Evolutionary conservation across 1,140 invertebrate species (phyloP).

Genomic region (Drosophila baimaii): DNA sequence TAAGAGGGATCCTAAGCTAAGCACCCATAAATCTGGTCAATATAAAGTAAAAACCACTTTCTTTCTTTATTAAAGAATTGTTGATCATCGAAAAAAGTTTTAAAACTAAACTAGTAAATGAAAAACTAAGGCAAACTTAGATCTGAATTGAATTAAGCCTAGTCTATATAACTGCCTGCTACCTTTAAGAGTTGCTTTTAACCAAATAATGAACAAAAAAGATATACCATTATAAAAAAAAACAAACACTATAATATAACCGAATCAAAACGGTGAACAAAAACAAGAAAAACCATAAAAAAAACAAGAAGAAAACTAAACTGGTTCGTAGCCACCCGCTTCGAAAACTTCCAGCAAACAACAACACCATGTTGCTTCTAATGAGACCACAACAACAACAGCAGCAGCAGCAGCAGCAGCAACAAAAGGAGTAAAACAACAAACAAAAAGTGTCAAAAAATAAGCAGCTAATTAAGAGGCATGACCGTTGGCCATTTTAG

Average conservation of each 20-base stretch:
- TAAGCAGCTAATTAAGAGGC: constrained; percentile 76
- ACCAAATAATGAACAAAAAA: background rate
- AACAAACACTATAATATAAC: background rate
- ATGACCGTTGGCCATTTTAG: constrained; percentile 42
- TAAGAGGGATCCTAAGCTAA: background rate
- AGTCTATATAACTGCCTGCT: background rate
- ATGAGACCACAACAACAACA: constrained; percentile 53
- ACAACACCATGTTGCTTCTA: constrained; percentile 53
- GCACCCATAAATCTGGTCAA: background rate
- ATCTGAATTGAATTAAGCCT: background rate
- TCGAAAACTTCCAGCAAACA: constrained; percentile 26
- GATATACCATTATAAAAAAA: background rate
- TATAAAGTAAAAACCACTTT: background rate
- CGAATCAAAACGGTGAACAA: constrained; percentile 12
- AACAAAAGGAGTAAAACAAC: constrained; percentile 16
- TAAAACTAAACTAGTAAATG: no score
- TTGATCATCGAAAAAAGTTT: no score
- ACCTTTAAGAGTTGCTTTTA: background rate
- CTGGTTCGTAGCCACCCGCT: constrained; percentile 63
- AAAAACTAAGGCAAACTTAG: no score
- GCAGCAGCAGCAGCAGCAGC: background rate
- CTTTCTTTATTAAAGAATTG: no score
- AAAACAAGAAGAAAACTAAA: constrained; percentile 33
- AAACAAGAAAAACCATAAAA: constrained; percentile 5
- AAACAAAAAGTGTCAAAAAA: constrained; percentile 61